phyloP scores from a whole-genome alignment of 1,140 invertebrate genomes.

The Bombus turneri region DNA sequence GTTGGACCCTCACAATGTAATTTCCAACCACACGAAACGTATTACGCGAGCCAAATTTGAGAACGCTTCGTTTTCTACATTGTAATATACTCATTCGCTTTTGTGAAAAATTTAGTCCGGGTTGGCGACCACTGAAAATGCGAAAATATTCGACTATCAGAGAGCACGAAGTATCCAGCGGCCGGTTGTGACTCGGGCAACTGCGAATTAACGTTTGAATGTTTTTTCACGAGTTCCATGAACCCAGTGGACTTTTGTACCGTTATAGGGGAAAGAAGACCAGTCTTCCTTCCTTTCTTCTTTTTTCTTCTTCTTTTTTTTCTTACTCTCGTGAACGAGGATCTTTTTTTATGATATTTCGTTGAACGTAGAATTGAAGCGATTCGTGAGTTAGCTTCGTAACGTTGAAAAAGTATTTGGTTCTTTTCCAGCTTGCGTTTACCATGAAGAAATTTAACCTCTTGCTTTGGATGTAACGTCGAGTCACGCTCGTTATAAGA shows the following conservation, averaged over 20 bases:
- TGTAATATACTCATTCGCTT: neutral
- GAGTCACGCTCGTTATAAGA: too few species aligned
- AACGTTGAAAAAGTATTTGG: too few species aligned
- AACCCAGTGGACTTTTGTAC: neutral
- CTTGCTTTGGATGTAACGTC: too few species aligned
- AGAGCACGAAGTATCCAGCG: neutral
- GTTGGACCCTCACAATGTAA: neutral
- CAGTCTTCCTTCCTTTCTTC: neutral
- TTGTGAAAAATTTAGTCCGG: neutral
- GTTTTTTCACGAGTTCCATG: neutral
- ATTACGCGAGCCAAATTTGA: constrained; percentile 7
- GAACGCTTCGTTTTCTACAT: neutral
- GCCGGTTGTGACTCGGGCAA: neutral
- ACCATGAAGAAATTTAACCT: too few species aligned
- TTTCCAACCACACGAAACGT: constrained; percentile 19
- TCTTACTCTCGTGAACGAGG: neutral
- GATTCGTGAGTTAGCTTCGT: neutral
- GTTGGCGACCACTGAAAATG: neutral
- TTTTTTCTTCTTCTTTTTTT: neutral
- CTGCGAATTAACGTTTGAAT: constrained; percentile 15
- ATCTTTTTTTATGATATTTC: neutral
- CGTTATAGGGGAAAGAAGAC: neutral
- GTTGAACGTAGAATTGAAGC: neutral
- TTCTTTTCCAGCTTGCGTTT: too few species aligned
- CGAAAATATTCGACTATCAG: neutral